Evolutionary conservation across 1,140 invertebrate species (phyloP), one percentile per base, ranked within the genome.

Genomic region (Lineus longissimus): DNA sequence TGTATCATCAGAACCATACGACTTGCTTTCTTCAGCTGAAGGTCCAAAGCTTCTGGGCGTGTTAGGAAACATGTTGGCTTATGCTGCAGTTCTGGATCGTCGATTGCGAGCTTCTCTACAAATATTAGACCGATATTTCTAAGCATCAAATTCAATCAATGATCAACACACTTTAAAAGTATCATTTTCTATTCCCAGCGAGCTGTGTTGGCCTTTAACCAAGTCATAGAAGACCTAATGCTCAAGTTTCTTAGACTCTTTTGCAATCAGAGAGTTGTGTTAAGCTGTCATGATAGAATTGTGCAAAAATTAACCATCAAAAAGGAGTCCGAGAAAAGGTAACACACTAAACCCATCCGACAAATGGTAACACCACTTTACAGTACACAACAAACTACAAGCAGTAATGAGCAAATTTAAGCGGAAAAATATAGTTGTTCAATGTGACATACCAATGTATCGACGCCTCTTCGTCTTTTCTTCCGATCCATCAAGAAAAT

Each of bases 401-500:
- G n/a, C n/a, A n/a, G n/a, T n/a, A n/a, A n/a, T n/a, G n/a, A n/a
- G n/a, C n/a, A n/a, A n/a, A n/a, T n/a, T n/a, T n/a, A n/a, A n/a
- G n/a, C n/a, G n/a, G n/a, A n/a, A n/a, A n/a, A n/a, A n/a, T n/a
- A n/a, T n/a, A n/a, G n/a, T n/a, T n/a, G n/a, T n/a, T n/a, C n/a
- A n/a, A n/a, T n/a, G n/a, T 51, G 25, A 27, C 47, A 23, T 27
- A 51, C 47, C 47, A 51, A 51, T 27, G n/a, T 51, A 27, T 51
- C 47, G 6, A 27, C 47, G 47, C n/a, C 47, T 4, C n/a, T 4
- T 27, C 6, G 47, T 51, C 9, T 51, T 51, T 27, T 51, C 47
- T n/a, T 51, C 25, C 6, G 47, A 51, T n/a, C 47, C 47, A 27
- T 51, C 47, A 27, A 51, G 47, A n/a, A 51, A 51, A 51, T 51